phyloP scores from a whole-genome alignment of 2,113 vertebrate species.

The Salvelinus fontinalis region DNA sequence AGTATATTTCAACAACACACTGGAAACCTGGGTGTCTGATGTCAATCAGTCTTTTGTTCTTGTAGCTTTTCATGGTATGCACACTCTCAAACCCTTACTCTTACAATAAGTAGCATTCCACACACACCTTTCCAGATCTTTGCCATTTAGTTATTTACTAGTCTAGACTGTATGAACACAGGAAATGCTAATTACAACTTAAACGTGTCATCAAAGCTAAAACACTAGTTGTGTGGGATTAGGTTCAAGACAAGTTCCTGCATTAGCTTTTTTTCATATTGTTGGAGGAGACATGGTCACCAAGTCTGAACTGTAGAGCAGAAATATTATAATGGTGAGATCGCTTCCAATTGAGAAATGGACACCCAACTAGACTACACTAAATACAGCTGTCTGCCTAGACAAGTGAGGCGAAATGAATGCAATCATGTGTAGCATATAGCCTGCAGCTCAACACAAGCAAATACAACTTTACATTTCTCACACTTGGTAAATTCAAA shows the following conservation, averaged over 20 bases:
- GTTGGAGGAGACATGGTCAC: too few species aligned
- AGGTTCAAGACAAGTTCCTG: background rate
- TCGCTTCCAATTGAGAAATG: too few species aligned
- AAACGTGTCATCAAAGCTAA: slow-evolving; percentile 42
- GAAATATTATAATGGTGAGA: too few species aligned
- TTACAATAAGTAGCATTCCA: slow-evolving; percentile 37
- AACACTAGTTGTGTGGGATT: background rate
- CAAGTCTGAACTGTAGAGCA: too few species aligned
- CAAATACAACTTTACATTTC: too few species aligned
- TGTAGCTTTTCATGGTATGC: slow-evolving; percentile 33
- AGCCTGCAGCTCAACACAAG: too few species aligned
- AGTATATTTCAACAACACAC: slow-evolving; percentile 44
- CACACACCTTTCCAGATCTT: slow-evolving; percentile 44
- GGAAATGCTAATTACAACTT: slow-evolving; percentile 44
- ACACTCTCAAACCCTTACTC: slow-evolving; percentile 43
- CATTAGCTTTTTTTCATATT: too few species aligned
- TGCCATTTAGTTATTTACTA: slow-evolving; percentile 55
- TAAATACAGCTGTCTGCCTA: too few species aligned
- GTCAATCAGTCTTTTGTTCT: slow-evolving; percentile 57
- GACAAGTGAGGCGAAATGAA: too few species aligned
- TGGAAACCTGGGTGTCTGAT: slow-evolving; percentile 28
- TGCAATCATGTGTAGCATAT: too few species aligned
- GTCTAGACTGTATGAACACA: slow-evolving; percentile 66
- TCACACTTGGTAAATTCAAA: too few species aligned
- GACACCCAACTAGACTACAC: too few species aligned